phyloP scores from a whole-genome alignment of 2,888 invertebrate species.

The Notocelia uddmanniana region DNA sequence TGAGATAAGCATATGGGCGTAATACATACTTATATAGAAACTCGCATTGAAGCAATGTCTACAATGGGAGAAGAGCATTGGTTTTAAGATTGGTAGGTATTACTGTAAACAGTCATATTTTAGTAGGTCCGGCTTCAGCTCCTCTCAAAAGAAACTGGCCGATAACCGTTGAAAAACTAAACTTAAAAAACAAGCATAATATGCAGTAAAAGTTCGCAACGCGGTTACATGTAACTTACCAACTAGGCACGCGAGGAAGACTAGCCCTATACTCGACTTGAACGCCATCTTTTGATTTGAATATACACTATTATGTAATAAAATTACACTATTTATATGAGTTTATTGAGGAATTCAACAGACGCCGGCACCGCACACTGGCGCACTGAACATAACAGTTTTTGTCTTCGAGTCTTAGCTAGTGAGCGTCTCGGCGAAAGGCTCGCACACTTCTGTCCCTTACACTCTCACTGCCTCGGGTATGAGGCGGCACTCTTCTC shows the following conservation, averaged over 20 bases:
- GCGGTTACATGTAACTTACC: slow-evolving; percentile 63
- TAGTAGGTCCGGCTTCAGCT: too few species aligned
- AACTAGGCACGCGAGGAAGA: slow-evolving; percentile 72
- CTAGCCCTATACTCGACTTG: slow-evolving; percentile 66
- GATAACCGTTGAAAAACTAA: background rate
- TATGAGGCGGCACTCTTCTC: slow-evolving; percentile 60
- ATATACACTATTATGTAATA: slow-evolving; percentile 64
- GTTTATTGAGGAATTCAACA: slow-evolving; percentile 68
- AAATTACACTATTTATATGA: slow-evolving; percentile 69
- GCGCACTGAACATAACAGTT: slow-evolving; percentile 80
- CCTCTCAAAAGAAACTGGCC: background rate
- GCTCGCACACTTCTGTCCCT: slow-evolving; percentile 68
- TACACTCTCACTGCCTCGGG: slow-evolving; percentile 54
- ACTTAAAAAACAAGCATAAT: slow-evolving; percentile 25
- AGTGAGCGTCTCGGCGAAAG: slow-evolving; percentile 76
- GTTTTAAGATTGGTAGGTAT: too few species aligned
- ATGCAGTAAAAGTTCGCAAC: slow-evolving; percentile 33
- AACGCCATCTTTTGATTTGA: slow-evolving; percentile 75
- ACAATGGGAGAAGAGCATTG: too few species aligned
- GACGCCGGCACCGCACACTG: slow-evolving; percentile 75
- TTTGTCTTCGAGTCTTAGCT: slow-evolving; percentile 79
- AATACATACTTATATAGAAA: too few species aligned
- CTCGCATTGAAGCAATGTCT: too few species aligned
- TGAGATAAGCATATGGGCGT: too few species aligned
- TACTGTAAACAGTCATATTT: too few species aligned